Percentiles rank a stretch among this genome's conserved stretches.
phyloP scores from a whole-genome alignment of 2,797 vertebrate genomes.

The Gymnodraco acuticeps region DNA sequence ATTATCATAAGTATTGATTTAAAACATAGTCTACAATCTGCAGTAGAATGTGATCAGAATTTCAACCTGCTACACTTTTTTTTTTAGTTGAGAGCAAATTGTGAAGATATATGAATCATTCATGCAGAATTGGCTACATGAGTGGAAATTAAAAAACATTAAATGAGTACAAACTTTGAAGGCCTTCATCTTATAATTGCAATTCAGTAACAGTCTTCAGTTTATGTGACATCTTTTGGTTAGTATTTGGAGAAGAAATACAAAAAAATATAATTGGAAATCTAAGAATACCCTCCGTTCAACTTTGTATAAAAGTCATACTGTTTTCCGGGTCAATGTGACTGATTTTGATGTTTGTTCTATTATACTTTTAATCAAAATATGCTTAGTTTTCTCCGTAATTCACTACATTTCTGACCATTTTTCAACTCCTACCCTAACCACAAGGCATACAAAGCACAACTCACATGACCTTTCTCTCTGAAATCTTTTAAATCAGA shows the following conservation, averaged over 20 bases:
- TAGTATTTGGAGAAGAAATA: too few relatives aligned
- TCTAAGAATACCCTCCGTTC: too few relatives aligned
- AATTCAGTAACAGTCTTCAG: too few relatives aligned
- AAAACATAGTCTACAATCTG: too few relatives aligned
- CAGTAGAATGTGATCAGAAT: neutral
- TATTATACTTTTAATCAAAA: neutral
- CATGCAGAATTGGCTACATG: neutral
- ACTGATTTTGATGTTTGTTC: too few relatives aligned
- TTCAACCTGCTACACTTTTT: neutral
- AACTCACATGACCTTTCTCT: neutral
- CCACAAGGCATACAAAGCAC: neutral
- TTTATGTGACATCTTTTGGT: too few relatives aligned
- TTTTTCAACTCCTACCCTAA: neutral
- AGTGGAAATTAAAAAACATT: neutral
- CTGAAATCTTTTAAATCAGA: conserved; percentile 22
- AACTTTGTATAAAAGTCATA: too few relatives aligned
- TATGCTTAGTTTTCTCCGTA: neutral
- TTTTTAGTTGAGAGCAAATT: neutral
- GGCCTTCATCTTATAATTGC: too few relatives aligned
- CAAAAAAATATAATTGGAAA: too few relatives aligned
- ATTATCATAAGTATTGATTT: neutral
- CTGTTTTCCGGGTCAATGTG: too few relatives aligned
- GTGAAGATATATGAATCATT: neutral
- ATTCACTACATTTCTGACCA: neutral
- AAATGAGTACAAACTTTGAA: too few relatives aligned